Conservation (phyloP, 2,113 vertebrate genomes). For the Natator depressus region DNA sequence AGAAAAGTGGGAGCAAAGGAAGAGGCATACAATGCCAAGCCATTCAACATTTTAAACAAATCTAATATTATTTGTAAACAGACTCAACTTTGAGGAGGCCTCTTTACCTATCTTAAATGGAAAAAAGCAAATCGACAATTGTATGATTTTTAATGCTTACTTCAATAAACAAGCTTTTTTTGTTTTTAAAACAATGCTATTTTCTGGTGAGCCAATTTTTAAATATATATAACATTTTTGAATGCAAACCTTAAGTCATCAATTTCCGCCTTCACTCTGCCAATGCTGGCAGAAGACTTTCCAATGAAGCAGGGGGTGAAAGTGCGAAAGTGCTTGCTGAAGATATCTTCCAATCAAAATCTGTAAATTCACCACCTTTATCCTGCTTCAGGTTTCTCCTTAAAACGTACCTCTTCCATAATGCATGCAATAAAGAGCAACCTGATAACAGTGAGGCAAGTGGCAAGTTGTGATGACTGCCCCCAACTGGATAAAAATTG, state of each 20-base stretch:
- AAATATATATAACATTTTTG: background rate
- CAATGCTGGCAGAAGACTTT: background rate
- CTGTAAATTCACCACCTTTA: background rate
- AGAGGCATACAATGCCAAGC: background rate
- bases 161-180: background rate
- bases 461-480: background rate
- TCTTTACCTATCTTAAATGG: background rate
- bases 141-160: background rate
- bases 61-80: background rate
- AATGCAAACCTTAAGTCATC: background rate
- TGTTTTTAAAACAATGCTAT: too few relatives aligned
- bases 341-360: background rate
- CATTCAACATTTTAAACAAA: background rate
- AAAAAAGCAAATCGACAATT: background rate
- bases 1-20: background rate
- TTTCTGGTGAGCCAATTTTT: background rate
- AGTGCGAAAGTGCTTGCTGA: too few relatives aligned
- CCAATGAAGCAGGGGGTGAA: too few relatives aligned
- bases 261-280: background rate
- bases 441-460: background rate
- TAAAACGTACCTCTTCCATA: background rate
- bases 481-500: background rate
- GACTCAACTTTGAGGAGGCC: background rate
- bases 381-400: background rate
- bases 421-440: background rate